Evolutionary conservation across 2,797 vertebrate genomes (phyloP).

Genomic region (Oryzias sinensis): DNA sequence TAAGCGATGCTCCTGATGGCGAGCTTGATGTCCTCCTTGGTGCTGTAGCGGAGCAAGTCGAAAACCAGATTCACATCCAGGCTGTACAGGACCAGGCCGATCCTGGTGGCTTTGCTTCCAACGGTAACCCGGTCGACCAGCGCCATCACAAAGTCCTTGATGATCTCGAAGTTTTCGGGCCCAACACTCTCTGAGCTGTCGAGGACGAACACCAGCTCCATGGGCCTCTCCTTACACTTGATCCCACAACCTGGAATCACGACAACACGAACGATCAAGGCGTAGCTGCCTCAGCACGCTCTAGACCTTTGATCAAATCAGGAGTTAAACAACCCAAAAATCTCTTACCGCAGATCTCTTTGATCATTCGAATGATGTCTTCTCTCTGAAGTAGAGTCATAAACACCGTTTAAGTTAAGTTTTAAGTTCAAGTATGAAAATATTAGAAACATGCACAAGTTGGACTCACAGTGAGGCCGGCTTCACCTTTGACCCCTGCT

Average conservation of each 20-base stretch:
- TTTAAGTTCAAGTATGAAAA: constrained; percentile 2
- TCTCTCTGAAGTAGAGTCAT: constrained; percentile 79
- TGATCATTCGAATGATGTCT: constrained; percentile 90
- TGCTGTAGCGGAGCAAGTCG: constrained; percentile 79
- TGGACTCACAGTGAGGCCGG: constrained; percentile 85
- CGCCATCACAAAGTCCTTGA: constrained; percentile 88
- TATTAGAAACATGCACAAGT: neutral
- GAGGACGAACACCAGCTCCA: constrained; percentile 94
- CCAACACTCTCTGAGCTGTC: constrained; percentile 94
- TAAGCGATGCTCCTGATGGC: constrained; percentile 86
- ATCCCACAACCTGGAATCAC: constrained; percentile 84
- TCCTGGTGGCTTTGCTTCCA: constrained; percentile 86
- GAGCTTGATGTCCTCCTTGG: constrained; percentile 83
- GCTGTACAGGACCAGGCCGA: constrained; percentile 89
- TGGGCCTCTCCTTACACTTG: constrained; percentile 90
- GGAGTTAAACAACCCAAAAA: constrained; percentile 21
- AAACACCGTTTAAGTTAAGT: constrained; percentile 14
- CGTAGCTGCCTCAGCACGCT: constrained; percentile 11
- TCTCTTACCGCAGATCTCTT: constrained; percentile 88
- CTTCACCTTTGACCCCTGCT: constrained; percentile 84
- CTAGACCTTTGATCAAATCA: constrained; percentile 13
- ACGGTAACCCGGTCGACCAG: constrained; percentile 88
- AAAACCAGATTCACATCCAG: constrained; percentile 86
- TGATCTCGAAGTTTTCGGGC: constrained; percentile 90
- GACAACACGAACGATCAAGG: constrained; percentile 40